Conservation (phyloP, 2,113 vertebrate genomes). For the Hippotragus niger region DNA sequence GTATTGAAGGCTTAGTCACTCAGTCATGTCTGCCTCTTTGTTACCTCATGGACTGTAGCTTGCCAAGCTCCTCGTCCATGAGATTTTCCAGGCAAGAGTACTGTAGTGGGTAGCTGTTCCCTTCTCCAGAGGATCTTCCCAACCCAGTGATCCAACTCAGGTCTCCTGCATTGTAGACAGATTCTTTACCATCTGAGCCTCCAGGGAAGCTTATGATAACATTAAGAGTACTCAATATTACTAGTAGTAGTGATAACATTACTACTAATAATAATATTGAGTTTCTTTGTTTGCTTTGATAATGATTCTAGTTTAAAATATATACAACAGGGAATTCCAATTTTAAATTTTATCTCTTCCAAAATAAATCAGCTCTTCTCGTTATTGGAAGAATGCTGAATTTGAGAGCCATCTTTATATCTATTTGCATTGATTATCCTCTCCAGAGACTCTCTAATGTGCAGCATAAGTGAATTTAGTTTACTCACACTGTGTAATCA, state of each 20-base stretch:
- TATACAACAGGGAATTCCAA: background rate
- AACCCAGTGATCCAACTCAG: background rate
- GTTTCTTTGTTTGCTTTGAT: background rate
- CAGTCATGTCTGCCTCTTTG: background rate
- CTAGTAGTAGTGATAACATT: background rate
- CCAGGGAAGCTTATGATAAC: background rate
- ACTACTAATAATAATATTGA: background rate
- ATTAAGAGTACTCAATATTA: background rate
- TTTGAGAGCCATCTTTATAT: background rate
- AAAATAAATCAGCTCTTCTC: background rate
- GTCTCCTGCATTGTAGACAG: background rate
- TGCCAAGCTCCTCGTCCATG: rapidly evolving
- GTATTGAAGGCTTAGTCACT: background rate
- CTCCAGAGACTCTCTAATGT: background rate
- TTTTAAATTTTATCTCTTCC: background rate
- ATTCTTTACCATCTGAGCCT: background rate
- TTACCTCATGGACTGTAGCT: background rate
- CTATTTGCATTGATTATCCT: background rate
- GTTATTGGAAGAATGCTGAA: background rate
- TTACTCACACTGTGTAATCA: background rate
- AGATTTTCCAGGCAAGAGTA: background rate
- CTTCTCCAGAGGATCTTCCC: background rate
- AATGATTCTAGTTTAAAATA: background rate
- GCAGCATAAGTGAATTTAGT: background rate
- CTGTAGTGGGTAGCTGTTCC: background rate